Evolutionary conservation across 2,113 vertebrate genomes (phyloP), one percentile per base, ranked within the genome.

Genomic region (Notarius quadriscutis): DNA sequence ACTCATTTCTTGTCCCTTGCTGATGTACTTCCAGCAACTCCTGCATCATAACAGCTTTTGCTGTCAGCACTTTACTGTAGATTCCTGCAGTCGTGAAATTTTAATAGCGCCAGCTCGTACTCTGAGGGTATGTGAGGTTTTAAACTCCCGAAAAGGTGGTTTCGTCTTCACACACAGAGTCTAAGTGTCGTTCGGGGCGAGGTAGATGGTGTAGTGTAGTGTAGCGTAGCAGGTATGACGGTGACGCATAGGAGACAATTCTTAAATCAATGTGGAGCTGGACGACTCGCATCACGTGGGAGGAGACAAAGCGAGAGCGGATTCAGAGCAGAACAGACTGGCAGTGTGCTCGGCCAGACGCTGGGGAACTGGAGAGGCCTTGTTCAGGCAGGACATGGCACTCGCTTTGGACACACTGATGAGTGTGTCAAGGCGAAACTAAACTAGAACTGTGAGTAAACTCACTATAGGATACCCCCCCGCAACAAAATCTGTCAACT

Each of bases 361-460:
- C 30, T 58, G 74, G 80, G 78, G 87, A 62, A 77, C 55, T 34
- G 82, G 67, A 75, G 30, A 81, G 34, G 71, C 57, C 69, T 53
- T 84, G 86, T 80, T 87, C 75, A 27, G 62, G 84, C 84, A 78
- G 79, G 88, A 86, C 84, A 72, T 48, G 65, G 22, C 63, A 58
- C 30, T 57, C 51, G 74, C 67, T 85, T 81, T 63, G 41, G 18
- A 74, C 67, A 58, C 53, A 74, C 34, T 86, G 27, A 83, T 82
- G 78, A 85, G 86, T 89, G 57, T 22, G 51, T 60, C 69, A 78
- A 62, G 50, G 55, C 17, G 25, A 14, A 79, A 79, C 18, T 83
- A 53, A 77, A 81, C 11, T 25, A 25, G 50, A 67, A 82, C 41
- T 41, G 41, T 41, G 41, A 41, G 41, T 41, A 41, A 41, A 41